These are phyloP conservation scores for Lasioglossum malachurum DNA, from an alignment of 2,888 invertebrate genomes.

Conservation along the genomic window DNA sequence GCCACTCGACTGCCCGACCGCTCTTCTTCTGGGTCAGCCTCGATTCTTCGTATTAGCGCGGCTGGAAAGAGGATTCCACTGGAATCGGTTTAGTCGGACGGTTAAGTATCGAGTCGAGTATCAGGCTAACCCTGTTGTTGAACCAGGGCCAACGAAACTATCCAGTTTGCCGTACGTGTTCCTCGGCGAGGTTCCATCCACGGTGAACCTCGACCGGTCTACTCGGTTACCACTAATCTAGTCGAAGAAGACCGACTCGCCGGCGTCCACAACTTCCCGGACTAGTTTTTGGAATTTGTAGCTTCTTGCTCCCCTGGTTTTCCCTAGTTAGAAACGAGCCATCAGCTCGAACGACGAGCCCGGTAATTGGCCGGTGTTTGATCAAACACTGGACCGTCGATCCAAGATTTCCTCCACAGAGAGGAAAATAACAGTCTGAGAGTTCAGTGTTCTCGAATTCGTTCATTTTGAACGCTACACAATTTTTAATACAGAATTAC, in stretches of 20 bases:
- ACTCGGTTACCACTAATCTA: slow-evolving; percentile 64
- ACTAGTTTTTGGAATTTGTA: slow-evolving; percentile 31
- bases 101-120: slow-evolving; percentile 73
- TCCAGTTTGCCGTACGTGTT: slow-evolving; percentile 46
- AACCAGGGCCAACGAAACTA: slow-evolving; percentile 56
- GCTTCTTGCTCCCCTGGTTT: not conserved
- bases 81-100: slow-evolving; percentile 68
- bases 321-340: not conserved
- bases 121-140: slow-evolving; percentile 72
- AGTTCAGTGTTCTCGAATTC: not conserved
- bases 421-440: not conserved
- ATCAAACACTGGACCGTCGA: not conserved
- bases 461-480: not conserved
- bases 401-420: not conserved
- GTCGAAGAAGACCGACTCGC: slow-evolving; percentile 55
- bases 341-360: not conserved
- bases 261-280: slow-evolving; percentile 23
- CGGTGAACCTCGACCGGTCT: slow-evolving; percentile 39
- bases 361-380: not conserved
- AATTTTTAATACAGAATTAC: not conserved
- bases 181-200: slow-evolving; percentile 23
- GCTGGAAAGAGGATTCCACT: slow-evolving; percentile 63
- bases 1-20: not conserved
- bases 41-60: slow-evolving; percentile 11
- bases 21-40: not conserved